A percentile compares a stretch with the other conserved stretches of the same genome.
Conservation (phyloP, 2,113 vertebrate genomes). For the Labeo rohita region DNA sequence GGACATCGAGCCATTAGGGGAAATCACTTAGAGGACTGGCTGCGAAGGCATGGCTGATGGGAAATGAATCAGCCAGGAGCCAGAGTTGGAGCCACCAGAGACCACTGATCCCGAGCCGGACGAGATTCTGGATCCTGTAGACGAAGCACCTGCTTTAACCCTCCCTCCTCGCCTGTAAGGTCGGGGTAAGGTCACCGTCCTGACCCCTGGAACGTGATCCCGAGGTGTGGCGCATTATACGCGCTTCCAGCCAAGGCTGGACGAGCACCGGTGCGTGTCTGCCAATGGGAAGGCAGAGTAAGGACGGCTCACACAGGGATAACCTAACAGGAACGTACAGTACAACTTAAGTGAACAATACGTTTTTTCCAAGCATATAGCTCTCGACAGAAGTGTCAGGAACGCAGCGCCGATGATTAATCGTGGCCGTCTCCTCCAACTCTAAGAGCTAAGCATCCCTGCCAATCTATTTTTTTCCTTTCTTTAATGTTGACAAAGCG, state of each 20-base stretch:
- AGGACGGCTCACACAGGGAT: conserved; percentile 38
- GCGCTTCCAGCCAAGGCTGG: conserved; percentile 16
- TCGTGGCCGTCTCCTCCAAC: conserved; percentile 14
- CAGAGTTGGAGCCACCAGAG: conserved; percentile 38
- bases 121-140: conserved; percentile 27
- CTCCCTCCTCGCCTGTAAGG: not conserved
- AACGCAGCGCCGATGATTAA: conserved; percentile 44
- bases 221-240: not conserved
- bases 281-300: conserved; percentile 22
- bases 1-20: conserved; percentile 53
- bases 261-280: not conserved
- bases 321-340: conserved; percentile 35
- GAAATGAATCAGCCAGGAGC: conserved; percentile 54
- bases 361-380: not conserved
- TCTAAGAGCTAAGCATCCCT: conserved; percentile 48
- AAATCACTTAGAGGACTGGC: conserved; percentile 49
- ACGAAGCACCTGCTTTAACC: conserved; percentile 24
- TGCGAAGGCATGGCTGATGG: conserved; percentile 42
- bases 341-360: conserved; percentile 10
- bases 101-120: conserved; percentile 40
- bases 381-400: conserved; percentile 32
- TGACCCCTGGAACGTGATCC: conserved; percentile 21
- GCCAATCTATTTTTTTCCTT: conserved; percentile 4
- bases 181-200: conserved; percentile 5
- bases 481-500: conserved; percentile 53